Conservation (phyloP, 2,113 vertebrate genomes). For the Dolichallabes microphthalmus region DNA sequence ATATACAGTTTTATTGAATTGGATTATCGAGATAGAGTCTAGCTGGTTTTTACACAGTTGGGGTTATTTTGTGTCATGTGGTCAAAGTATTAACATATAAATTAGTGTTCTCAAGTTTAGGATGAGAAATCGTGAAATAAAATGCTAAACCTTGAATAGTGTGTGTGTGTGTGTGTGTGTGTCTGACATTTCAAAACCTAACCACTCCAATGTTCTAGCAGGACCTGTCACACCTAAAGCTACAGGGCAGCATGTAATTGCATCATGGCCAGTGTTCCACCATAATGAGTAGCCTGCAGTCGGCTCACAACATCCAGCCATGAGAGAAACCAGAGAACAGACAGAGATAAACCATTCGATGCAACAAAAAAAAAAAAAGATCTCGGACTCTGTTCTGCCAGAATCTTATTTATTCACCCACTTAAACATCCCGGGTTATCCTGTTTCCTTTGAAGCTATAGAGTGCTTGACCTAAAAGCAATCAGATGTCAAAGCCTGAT, state of each 20-base stretch:
- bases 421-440: slow-evolving; percentile 11
- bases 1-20: neutral
- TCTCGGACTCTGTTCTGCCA: slow-evolving; percentile 33
- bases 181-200: slow-evolving; percentile 42
- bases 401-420: slow-evolving; percentile 44
- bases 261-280: slow-evolving; percentile 60
- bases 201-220: slow-evolving; percentile 45
- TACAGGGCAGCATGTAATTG: slow-evolving; percentile 56
- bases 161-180: slow-evolving; percentile 22
- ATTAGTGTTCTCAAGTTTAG: neutral
- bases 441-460: slow-evolving; percentile 34
- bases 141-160: neutral
- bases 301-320: slow-evolving; percentile 52
- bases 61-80: neutral
- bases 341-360: slow-evolving; percentile 55
- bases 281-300: slow-evolving; percentile 64
- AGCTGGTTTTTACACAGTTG: neutral
- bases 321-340: slow-evolving; percentile 53
- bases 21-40: neutral
- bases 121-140: neutral
- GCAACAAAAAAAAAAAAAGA: slow-evolving; percentile 40
- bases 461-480: neutral
- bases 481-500: neutral
- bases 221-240: slow-evolving; percentile 46
- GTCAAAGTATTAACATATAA: neutral